phyloP scores from a whole-genome alignment of 1,140 invertebrate genomes.

The Andricus grossulariae region DNA sequence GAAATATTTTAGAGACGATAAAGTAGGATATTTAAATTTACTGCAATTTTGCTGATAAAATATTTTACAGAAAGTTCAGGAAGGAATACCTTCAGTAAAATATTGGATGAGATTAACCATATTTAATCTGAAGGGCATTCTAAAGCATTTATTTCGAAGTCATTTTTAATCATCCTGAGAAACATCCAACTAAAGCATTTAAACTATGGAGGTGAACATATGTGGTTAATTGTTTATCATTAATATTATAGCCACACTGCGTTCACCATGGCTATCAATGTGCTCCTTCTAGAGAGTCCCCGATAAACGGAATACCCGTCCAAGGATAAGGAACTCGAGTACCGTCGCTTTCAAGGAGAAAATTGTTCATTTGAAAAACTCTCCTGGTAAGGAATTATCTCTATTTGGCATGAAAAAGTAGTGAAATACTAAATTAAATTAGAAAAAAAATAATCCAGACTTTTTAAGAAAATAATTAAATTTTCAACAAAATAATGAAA shows the following conservation, averaged over 20 bases:
- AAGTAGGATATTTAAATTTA: no score
- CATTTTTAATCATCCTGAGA: neutral
- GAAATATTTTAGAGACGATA: no score
- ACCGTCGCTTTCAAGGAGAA: slow-evolving; percentile 4
- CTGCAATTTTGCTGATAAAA: no score
- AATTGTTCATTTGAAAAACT: neutral
- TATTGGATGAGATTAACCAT: no score
- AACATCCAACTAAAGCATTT: neutral
- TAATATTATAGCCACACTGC: slow-evolving; percentile 18
- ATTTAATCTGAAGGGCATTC: no score
- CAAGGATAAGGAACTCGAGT: slow-evolving; percentile 14
- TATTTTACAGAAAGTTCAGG: no score
- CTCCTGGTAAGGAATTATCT: neutral
- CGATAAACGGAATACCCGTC: slow-evolving; percentile 1
- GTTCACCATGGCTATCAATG: slow-evolving; percentile 4
- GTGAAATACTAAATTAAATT: neutral
- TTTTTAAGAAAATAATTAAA: no score
- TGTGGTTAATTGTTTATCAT: slow-evolving; percentile 12
- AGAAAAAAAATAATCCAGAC: no score
- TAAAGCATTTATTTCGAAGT: neutral
- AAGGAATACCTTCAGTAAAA: no score
- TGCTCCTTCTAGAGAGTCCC: neutral
- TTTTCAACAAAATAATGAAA: no score
- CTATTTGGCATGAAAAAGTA: neutral
- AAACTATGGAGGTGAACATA: neutral